Base-by-base conservation (phyloP, 2,888 invertebrate genomes). In the Eledone cirrhosa region DNA sequence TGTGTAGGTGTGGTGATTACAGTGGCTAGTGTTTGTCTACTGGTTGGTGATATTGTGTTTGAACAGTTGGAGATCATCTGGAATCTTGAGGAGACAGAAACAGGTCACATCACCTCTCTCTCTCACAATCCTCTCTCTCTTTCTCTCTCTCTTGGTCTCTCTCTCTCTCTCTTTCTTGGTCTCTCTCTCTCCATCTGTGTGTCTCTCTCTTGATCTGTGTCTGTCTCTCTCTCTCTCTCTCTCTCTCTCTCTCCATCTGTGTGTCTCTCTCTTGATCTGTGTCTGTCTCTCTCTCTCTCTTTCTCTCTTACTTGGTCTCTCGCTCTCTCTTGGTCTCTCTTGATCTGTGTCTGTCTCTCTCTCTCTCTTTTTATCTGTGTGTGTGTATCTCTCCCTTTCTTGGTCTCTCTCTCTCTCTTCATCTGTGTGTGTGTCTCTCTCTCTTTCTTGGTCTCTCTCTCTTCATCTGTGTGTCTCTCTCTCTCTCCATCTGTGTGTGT, bases 211-310 rank as follows among this genome's bases (percentile, higher is more conserved):
- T 27, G 1, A 8, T 11, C 67, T 29, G 0, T 67, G 16, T 67
- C 67, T 33, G 3, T 33, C 33, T 69, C 1, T 16, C 8, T 8
- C n/a, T 63, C 19, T 24, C n/a, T 63, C n/a, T 14, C n/a, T 22
- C n/a, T 0, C n/a, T 0, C 14, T 14, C 3, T 0, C n/a, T 0
- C 14, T 7, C 14, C n/a, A n/a, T 63, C 2, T 63, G 8, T n/a
- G 11, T n/a, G 0, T n/a, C 2, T 63, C n/a, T 1, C 3, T 1
- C 3, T 19, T 27, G 11, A 7, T 0, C 2, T 19, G 1, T 1
- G 8, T 63, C 13, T 22, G 7, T 22, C n/a, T 1, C n/a, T 1
- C 63, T 24, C 63, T 22, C n/a, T 24, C 8, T 13, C 13, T 2
- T 22, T 14, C 63, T 63, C 2, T 63, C n/a, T 63, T 27, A 24